Percentiles rank a stretch among this genome's conserved stretches.
Conservation (phyloP, 2,797 vertebrate species). For the Chelon labrosus region DNA sequence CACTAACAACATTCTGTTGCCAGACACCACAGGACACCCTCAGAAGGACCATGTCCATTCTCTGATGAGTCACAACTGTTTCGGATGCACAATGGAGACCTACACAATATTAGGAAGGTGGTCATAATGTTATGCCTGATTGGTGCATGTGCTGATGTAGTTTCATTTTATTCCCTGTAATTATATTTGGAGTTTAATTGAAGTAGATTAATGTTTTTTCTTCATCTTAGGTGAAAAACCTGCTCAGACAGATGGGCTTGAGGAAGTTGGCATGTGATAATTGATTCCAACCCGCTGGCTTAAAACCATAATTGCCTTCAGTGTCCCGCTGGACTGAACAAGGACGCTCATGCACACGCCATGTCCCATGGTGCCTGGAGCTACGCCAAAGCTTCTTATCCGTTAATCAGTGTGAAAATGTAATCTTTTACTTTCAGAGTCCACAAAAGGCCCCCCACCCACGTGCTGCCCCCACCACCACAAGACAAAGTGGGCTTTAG, state of each 20-base stretch:
- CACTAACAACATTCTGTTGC: too few relatives aligned
- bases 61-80: too few relatives aligned
- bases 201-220: conserved; percentile 6
- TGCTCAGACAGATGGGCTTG: conserved; percentile 38
- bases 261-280: conserved; percentile 62
- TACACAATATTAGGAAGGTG: too few relatives aligned
- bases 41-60: too few relatives aligned
- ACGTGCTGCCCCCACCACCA: background rate
- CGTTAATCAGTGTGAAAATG: conserved; percentile 75
- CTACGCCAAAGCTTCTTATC: conserved; percentile 80
- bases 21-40: too few relatives aligned
- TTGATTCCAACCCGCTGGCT: conserved; percentile 69
- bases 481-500: conserved; percentile 3
- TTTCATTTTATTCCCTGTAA: background rate
- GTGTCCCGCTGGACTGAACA: conserved; percentile 49
- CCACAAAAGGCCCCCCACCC: conserved; percentile 3
- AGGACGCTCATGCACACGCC: conserved; percentile 16
- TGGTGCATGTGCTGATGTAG: too few relatives aligned
- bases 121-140: too few relatives aligned
- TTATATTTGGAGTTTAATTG: conserved; percentile 15
- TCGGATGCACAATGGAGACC: too few relatives aligned
- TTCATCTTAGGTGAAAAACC: background rate
- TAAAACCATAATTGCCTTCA: conserved; percentile 78
- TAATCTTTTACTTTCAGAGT: conserved; percentile 76
- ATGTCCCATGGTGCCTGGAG: conserved; percentile 46